These are phyloP conservation scores for Sebastes jordani DNA, from an alignment of 2,797 vertebrate species.

Conservation along the genomic window DNA sequence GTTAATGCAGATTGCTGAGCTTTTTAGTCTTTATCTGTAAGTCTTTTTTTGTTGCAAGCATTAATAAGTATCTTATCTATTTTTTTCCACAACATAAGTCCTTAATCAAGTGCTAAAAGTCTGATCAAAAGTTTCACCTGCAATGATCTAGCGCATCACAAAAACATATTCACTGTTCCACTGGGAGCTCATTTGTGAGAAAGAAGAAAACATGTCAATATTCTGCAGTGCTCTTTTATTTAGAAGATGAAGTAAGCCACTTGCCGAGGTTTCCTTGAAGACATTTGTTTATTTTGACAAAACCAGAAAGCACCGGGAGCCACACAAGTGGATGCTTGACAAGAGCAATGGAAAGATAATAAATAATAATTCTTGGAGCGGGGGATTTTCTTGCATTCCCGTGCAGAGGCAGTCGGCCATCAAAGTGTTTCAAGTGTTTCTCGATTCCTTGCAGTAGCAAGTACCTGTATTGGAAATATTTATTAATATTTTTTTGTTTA, in stretches of 20 bases:
- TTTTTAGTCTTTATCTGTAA: not conserved
- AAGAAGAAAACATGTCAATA: conserved; percentile 7
- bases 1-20: not conserved
- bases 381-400: conserved; percentile 12
- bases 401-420: not conserved
- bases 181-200: conserved; percentile 48
- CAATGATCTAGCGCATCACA: not conserved
- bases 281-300: conserved; percentile 61
- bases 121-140: conserved; percentile 5
- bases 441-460: not conserved
- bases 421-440: not conserved
- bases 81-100: not conserved
- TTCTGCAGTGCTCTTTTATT: conserved; percentile 32
- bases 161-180: conserved; percentile 8
- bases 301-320: conserved; percentile 29
- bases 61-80: not conserved
- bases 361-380: conserved; percentile 30
- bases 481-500: not conserved
- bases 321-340: conserved; percentile 60
- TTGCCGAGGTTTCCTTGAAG: conserved; percentile 39
- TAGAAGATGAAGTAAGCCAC: conserved; percentile 19
- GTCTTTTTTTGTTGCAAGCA: not conserved
- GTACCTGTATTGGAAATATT: not conserved
- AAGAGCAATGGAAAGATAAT: conserved; percentile 56
- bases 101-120: not conserved